Base-by-base conservation (phyloP, 1,140 invertebrate species). In the Drosophila gunungcola region DNA sequence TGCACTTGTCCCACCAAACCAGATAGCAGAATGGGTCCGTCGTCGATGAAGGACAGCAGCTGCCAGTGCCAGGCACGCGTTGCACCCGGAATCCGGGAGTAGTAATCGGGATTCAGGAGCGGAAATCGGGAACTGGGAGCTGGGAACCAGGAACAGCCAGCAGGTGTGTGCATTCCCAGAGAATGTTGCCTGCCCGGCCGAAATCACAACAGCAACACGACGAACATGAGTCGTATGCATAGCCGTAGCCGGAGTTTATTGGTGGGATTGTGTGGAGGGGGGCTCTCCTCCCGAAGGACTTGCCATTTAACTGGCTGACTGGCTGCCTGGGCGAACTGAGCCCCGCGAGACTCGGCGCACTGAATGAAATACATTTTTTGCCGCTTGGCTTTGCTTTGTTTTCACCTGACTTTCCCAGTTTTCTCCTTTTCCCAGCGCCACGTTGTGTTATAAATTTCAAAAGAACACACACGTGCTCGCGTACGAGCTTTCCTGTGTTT, bases 241-340 rank as follows among this genome's bases (percentile, higher is more conserved):
- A 56, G 48, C 52, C 60, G 39, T 56, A 60, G 53, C 62, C 16
- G 36, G 49, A 54, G 53, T 52, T 53, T 58, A 61, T 63, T 54
- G 38, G 54, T 32, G 42, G 69, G 68, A 75, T 42, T 65, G 68
- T 65, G 68, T 64, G 36, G 29, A 32, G 49, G 25, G 75, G 56
- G 43, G 39, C 5, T 32, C 34, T 11, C 51, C 61, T 69, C 78
- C 78, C 69, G 27, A 4, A 51, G 68, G 83, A 62, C 73, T 82
- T 82, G 74, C 83, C 78, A 78, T 88, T 85, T 82, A 88, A 81
- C 81, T 85, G 81, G 74, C 72, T 76, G 81, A 69, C 72, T 76
- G 60, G 38, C 58, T 73, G 57, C 34, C 43, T 68, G 61, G 72
- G 9, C 25, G n/a, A 56, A 41, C 21, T 58, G 39, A 5, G 41